A percentile compares a stretch with the other conserved stretches of the same genome.
Conservation (phyloP, 1,140 invertebrate species). For the Neotoxoptera formosana region DNA sequence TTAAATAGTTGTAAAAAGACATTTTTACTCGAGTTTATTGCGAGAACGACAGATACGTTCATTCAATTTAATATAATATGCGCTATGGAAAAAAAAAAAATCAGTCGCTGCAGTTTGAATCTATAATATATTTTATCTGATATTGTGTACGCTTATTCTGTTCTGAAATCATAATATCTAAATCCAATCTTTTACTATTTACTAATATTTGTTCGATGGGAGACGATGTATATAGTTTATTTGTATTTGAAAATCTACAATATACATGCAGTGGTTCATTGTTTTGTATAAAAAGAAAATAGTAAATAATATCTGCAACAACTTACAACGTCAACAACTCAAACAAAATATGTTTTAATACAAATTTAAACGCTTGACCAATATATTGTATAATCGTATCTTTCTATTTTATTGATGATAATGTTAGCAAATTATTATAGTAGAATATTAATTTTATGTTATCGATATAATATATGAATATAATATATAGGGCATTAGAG, state of each 20-base stretch:
- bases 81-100: neutral
- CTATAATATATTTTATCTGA: neutral
- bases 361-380: neutral
- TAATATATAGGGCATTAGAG: too few species aligned
- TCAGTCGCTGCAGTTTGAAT: neutral
- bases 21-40: neutral
- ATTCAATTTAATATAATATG: neutral
- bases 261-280: neutral
- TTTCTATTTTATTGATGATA: neutral
- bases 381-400: neutral
- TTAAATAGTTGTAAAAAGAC: neutral
- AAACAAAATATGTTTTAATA: neutral
- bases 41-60: neutral
- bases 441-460: too few species aligned
- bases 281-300: neutral
- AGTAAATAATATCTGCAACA: neutral
- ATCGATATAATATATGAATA: too few species aligned
- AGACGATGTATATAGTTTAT: neutral
- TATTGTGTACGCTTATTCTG: neutral
- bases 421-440: too few species aligned
- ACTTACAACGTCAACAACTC: neutral
- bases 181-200: neutral
- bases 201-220: neutral
- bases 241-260: neutral
- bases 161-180: neutral